Evolutionary conservation across 2,888 invertebrate genomes (phyloP), one percentile per base, ranked within the genome.

Genomic region (Synanthedon vespiformis): DNA sequence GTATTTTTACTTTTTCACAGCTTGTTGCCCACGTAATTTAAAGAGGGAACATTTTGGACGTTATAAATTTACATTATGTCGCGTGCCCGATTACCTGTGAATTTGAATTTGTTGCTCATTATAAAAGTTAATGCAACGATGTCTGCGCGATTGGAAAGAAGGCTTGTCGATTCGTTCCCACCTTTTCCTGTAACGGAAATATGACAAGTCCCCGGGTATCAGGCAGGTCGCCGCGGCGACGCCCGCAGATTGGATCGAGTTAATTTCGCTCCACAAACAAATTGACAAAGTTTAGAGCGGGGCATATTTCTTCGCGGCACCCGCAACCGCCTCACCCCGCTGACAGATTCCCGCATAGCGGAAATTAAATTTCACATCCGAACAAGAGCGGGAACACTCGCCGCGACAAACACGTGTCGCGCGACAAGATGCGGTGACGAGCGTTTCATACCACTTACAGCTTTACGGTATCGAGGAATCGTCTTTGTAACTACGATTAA

Each of bases 361-460:
- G 87, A 87, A 87, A 87, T 87, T 87, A 87, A 87, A 87, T 87
- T 86, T 87, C 84, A 86, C 86, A 86, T 86, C 83, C 79, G 82
- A 85, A 85, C 84, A 84, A 84, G 83, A 82, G 77, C 74, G 74
- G 70, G 78, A 74, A 73, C 71, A 58, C 56, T 73, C 77, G 75
- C 74, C 74, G 72, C 75, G 74, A 74, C 73, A 71, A 77, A 75
- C 81, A 77, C 77, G 80, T 75, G 79, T 79, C 74, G 61, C 60
- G 60, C 58, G 60, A 60, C 61, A 62, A 14, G 61, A 59, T 59
- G 65, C 62, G 63, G 64, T 63, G 63, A 58, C 65, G 61, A 16
- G 16, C 48, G 50, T 27, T 40, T n/a, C 34, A 10, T 10, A 10
- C 34, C 34, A 34, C 34, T 10, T n/a, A n/a, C 13, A 40, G 34